A percentile compares a stretch with the other conserved stretches of the same genome.
Evolutionary conservation across 2,797 vertebrate species (phyloP).

Genomic region (Acanthornis magna): DNA sequence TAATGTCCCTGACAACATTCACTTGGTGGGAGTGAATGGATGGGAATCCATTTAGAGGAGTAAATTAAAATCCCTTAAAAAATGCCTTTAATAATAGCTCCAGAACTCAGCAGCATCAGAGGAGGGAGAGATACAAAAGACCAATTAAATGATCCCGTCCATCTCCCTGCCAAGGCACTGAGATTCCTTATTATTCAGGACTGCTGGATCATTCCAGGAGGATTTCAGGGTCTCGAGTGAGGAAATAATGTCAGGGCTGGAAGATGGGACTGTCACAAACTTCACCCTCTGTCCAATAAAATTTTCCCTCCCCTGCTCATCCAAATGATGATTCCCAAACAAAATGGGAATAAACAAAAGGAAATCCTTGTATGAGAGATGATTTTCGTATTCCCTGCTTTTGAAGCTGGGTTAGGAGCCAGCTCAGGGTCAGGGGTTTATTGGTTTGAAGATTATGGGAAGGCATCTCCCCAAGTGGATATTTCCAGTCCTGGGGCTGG

Average conservation of each 20-base stretch:
- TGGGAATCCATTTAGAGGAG: conserved; percentile 58
- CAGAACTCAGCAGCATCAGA: not conserved
- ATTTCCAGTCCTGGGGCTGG: not conserved
- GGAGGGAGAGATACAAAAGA: conserved; percentile 33
- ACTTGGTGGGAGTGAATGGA: conserved; percentile 46
- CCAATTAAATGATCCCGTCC: conserved; percentile 37
- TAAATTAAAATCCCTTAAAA: conserved; percentile 70
- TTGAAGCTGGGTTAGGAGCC: not conserved
- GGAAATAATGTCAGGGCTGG: not conserved
- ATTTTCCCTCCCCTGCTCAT: not conserved
- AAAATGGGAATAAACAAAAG: not conserved
- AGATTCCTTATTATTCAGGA: not conserved
- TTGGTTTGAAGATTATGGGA: not conserved
- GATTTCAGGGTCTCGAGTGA: not conserved
- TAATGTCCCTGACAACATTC: conserved; percentile 63
- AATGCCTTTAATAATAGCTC: conserved; percentile 59
- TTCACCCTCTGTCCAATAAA: not conserved
- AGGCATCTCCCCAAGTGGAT: rapidly evolving
- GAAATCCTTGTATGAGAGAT: not conserved
- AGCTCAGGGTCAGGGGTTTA: not conserved
- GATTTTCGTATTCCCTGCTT: not conserved
- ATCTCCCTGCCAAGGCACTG: conserved; percentile 14
- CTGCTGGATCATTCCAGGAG: not conserved
- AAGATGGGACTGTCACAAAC: not conserved
- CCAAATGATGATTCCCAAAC: too few relatives aligned